These are phyloP conservation scores for Mythimna pallens DNA, from an alignment of 2,888 invertebrate genomes.

Conservation along the genomic window DNA sequence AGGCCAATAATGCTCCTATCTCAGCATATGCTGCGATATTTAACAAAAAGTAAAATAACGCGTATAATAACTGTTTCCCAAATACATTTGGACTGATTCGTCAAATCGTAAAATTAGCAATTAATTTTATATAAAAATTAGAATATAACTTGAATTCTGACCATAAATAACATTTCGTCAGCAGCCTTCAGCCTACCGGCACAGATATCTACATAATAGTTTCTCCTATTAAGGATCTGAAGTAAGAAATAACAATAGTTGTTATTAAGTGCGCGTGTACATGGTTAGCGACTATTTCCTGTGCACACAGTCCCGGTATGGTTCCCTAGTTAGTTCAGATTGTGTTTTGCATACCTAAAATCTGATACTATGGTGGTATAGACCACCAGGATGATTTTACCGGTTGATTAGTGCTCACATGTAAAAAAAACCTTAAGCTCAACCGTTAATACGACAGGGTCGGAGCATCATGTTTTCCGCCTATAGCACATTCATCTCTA, in stretches of 20 bases:
- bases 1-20: too few relatives aligned
- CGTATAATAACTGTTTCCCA: not conserved
- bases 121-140: too few relatives aligned
- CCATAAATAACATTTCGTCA: not conserved
- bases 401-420: not conserved
- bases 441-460: too few relatives aligned
- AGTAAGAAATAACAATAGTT: constrained; percentile 6
- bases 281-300: constrained; percentile 30
- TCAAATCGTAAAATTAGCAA: not conserved
- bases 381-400: constrained; percentile 20
- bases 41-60: too few relatives aligned
- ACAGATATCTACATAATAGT: not conserved
- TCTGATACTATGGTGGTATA: not conserved
- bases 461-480: too few relatives aligned
- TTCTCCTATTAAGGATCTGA: not conserved
- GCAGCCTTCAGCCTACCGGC: not conserved
- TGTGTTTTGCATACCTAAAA: constrained; percentile 32
- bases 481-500: too few relatives aligned
- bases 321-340: constrained; percentile 16
- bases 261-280: constrained; percentile 6
- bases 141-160: too few relatives aligned
- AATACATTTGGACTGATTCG: not conserved
- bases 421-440: too few relatives aligned
- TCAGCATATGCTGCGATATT: too few relatives aligned
- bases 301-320: constrained; percentile 1